phyloP scores from a whole-genome alignment of 2,797 vertebrate genomes.

The Hypotaenidia philippensis region DNA sequence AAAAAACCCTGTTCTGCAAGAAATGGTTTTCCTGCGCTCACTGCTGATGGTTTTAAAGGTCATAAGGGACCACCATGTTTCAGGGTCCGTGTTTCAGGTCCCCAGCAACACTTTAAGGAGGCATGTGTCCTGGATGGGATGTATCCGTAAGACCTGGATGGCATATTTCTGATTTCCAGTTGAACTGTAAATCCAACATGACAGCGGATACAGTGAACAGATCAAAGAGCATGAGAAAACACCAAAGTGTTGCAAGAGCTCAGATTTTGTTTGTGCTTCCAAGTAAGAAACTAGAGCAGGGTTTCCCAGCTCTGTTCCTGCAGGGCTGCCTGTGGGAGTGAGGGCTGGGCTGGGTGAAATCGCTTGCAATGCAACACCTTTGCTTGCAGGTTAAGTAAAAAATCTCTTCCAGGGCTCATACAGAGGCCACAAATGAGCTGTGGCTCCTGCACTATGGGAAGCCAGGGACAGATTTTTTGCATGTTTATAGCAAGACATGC shows the following conservation, averaged over 20 bases:
- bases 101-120: not conserved
- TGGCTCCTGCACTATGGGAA: not conserved
- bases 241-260: not conserved
- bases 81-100: not conserved
- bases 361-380: not conserved
- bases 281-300: not conserved
- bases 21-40: not conserved
- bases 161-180: not conserved
- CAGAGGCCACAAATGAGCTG: not conserved
- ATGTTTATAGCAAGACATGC: not conserved
- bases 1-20: not conserved
- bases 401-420: not conserved
- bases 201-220: not conserved
- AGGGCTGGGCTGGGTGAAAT: not conserved
- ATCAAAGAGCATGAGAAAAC: not conserved
- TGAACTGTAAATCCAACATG: not conserved
- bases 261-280: not conserved
- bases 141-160: not conserved
- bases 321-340: accelerated
- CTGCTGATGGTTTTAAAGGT: not conserved
- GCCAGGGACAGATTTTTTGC: not conserved
- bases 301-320: not conserved
- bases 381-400: not conserved
- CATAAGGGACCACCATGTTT: not conserved
- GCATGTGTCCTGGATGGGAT: accelerated